These are phyloP conservation scores for Myanophis thanlyinensis DNA, from an alignment of 2,113 vertebrate species.

Conservation along the genomic window DNA sequence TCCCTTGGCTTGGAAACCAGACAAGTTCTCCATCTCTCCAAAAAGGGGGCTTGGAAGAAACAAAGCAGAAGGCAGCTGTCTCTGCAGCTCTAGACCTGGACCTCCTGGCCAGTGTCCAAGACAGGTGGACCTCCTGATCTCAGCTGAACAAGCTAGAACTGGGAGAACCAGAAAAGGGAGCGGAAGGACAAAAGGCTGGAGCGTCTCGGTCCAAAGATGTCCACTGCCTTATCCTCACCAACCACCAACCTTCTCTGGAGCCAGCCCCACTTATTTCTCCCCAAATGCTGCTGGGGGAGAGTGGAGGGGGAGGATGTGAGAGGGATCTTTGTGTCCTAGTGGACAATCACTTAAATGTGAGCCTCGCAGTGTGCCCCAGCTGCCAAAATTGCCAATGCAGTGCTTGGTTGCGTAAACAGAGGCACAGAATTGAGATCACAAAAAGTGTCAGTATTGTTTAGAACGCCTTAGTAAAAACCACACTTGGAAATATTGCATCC, in stretches of 20 bases:
- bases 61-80: not conserved
- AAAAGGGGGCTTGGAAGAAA: not conserved
- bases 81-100: not conserved
- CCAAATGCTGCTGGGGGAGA: too few relatives aligned
- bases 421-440: not conserved
- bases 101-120: not conserved
- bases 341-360: too few relatives aligned
- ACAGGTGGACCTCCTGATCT: not conserved
- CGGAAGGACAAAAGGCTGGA: too few relatives aligned
- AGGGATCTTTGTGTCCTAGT: too few relatives aligned
- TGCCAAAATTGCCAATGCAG: not conserved
- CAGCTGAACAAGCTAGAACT: not conserved
- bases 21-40: not conserved
- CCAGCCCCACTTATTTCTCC: not conserved
- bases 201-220: not conserved
- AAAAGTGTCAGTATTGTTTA: not conserved
- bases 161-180: too few relatives aligned
- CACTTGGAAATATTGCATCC: not conserved
- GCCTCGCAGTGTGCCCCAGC: not conserved
- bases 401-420: not conserved
- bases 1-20: not conserved
- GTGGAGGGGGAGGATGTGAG: too few relatives aligned
- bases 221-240: not conserved
- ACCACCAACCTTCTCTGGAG: not conserved
- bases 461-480: not conserved